Conservation (phyloP, 2,113 vertebrate genomes). For the Azemiops feae region DNA sequence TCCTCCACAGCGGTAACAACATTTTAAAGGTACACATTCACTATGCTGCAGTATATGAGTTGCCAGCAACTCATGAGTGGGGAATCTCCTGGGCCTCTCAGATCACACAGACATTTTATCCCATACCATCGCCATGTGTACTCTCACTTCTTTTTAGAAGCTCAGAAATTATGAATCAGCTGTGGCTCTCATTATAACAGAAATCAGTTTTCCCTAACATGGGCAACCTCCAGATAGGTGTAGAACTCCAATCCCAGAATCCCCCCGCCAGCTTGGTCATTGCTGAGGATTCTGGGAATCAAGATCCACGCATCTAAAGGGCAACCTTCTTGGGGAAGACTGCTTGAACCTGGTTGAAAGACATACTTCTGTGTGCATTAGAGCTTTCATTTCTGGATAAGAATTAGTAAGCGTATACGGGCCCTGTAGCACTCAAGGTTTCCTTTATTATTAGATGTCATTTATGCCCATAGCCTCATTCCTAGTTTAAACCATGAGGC, state of each 20-base stretch:
- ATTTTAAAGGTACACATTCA: slow-evolving; percentile 36
- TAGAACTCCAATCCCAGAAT: background rate
- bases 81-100: background rate
- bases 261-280: background rate
- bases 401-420: background rate
- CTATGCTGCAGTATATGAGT: background rate
- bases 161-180: background rate
- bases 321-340: background rate
- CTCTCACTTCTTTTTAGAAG: background rate
- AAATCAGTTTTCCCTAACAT: background rate
- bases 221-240: background rate
- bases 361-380: background rate
- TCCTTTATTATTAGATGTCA: background rate
- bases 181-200: background rate
- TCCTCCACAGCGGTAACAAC: slow-evolving; percentile 26
- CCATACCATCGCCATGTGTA: background rate
- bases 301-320: background rate
- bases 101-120: background rate
- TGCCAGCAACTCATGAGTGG: slow-evolving; percentile 20
- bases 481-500: background rate
- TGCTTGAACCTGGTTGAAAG: background rate
- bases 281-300: background rate
- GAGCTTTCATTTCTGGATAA: background rate
- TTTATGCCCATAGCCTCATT: background rate
- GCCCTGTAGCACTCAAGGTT: background rate